Evolutionary conservation across 2,888 invertebrate genomes (phyloP).

Genomic region (Phyllotreta cruciferae): DNA sequence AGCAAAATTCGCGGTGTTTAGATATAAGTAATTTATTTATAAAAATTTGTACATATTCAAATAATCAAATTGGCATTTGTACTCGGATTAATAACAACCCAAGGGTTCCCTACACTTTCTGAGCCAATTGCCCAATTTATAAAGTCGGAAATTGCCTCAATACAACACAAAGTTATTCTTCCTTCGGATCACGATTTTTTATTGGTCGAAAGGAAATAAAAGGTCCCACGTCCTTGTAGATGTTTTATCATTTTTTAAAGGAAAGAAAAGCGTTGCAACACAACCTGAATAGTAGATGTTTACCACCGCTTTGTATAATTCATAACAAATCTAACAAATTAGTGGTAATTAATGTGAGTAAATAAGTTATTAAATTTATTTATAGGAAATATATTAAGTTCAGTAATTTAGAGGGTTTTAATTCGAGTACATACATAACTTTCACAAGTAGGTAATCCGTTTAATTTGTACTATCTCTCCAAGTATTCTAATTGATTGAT

Average conservation of each 20-base stretch:
- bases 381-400: no score
- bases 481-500: constrained; percentile 6
- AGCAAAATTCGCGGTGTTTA: no score
- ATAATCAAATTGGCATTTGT: no score
- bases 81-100: no score
- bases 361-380: no score
- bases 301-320: no score
- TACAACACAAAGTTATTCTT: constrained; percentile 6
- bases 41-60: no score
- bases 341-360: no score
- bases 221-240: constrained; percentile 9
- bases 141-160: constrained; percentile 11
- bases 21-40: no score
- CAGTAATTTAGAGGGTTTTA: no score
- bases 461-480: neutral
- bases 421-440: no score
- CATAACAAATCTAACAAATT: no score
- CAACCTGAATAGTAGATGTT: neutral
- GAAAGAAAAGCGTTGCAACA: neutral
- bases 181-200: constrained; percentile 2
- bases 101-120: constrained; percentile 1
- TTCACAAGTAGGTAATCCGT: neutral
- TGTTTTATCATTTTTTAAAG: constrained; percentile 5
- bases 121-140: constrained; percentile 8
- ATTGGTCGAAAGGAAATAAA: constrained; percentile 10